phyloP scores from a whole-genome alignment of 2,797 vertebrate genomes.

The Chromis chromis region DNA sequence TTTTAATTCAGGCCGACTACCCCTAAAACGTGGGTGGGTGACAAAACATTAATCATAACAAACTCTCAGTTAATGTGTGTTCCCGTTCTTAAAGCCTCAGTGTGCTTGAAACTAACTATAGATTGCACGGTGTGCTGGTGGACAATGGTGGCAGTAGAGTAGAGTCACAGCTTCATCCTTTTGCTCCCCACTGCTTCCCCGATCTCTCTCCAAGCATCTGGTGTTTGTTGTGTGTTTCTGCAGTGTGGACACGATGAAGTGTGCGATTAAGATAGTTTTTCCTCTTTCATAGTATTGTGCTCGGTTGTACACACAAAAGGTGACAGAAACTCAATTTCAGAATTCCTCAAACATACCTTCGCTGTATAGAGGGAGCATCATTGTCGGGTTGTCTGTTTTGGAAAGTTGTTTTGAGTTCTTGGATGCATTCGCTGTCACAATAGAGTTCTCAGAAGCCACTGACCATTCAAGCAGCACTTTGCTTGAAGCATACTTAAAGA shows the following conservation, averaged over 20 bases:
- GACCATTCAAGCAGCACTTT: not conserved
- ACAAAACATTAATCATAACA: constrained; percentile 54
- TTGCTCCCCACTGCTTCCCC: not conserved
- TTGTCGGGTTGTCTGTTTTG: constrained; percentile 14
- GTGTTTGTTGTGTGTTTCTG: constrained; percentile 7
- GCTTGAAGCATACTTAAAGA: constrained; percentile 7
- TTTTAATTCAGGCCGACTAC: constrained; percentile 46
- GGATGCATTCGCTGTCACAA: not conserved
- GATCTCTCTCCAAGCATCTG: constrained; percentile 3
- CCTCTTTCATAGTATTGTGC: not conserved
- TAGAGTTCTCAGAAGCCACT: not conserved
- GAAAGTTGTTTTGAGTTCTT: constrained; percentile 18
- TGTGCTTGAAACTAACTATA: constrained; percentile 5
- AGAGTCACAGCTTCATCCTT: not conserved
- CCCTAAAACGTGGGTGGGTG: constrained; percentile 14
- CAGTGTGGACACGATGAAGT: not conserved
- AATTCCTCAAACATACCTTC: not conserved
- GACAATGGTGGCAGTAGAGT: not conserved
- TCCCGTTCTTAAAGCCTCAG: constrained; percentile 5
- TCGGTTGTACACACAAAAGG: not conserved
- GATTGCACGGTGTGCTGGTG: not conserved
- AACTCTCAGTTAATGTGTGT: constrained; percentile 15
- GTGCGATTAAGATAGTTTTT: not conserved
- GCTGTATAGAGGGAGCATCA: not conserved
- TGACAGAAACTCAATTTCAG: not conserved